These are phyloP conservation scores for Spongilla lacustris DNA, from an alignment of 37 sponge, comb jelly and placozoan genomes.

Conservation along the genomic window DNA sequence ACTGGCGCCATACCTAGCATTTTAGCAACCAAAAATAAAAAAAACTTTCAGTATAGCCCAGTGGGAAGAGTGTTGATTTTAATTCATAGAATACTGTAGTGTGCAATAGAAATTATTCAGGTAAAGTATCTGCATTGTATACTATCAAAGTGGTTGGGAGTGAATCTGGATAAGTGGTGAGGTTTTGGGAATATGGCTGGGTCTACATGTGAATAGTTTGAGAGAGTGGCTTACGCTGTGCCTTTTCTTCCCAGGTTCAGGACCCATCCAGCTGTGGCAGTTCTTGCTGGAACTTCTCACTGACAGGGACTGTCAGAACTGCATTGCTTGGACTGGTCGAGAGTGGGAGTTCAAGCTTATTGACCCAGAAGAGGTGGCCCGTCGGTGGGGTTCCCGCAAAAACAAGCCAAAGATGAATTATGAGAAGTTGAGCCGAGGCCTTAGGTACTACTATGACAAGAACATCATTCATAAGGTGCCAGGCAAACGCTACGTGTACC, in stretches of 20 bases:
- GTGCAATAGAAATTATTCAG: too few relatives aligned
- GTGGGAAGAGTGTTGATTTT: too few relatives aligned
- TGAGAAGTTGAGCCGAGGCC: slow-evolving; percentile 89
- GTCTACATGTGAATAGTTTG: background rate
- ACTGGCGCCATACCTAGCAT: too few relatives aligned
- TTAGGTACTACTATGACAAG: slow-evolving; percentile 99
- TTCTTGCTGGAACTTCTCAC: slow-evolving; percentile 94
- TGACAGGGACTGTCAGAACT: slow-evolving; percentile 83
- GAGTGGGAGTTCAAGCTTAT: slow-evolving; percentile 99
- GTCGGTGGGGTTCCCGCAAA: slow-evolving; percentile 95
- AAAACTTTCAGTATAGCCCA: too few relatives aligned
- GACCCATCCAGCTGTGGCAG: slow-evolving; percentile 95
- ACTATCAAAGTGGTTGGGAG: too few relatives aligned
- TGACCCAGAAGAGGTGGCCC: slow-evolving; percentile 94
- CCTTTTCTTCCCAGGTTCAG: background rate
- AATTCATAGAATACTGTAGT: too few relatives aligned
- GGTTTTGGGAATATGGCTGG: too few relatives aligned
- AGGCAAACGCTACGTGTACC: slow-evolving; percentile 96
- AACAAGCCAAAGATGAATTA: slow-evolving; percentile 96
- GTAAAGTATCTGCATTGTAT: too few relatives aligned
- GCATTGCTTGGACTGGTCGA: slow-evolving; percentile 92
- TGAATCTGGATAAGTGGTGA: too few relatives aligned
- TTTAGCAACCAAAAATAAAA: too few relatives aligned
- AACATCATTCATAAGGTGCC: slow-evolving; percentile 99
- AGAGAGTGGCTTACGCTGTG: background rate